Evolutionary conservation across 2,888 invertebrate species (phyloP), one percentile per base, ranked within the genome.

Genomic region (Ephialtes manifestator): DNA sequence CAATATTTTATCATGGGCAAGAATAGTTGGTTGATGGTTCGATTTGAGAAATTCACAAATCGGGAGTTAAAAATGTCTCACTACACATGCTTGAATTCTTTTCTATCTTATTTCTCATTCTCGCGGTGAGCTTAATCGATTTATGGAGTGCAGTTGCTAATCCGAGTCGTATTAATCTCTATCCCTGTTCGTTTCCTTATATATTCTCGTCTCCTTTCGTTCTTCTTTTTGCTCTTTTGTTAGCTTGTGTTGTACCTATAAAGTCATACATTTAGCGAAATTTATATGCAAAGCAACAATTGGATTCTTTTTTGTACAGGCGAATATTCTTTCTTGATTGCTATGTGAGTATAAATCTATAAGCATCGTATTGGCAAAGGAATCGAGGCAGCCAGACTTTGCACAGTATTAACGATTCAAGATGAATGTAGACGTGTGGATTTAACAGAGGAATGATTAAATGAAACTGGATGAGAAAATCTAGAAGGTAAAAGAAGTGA

Each of bases 251-350:
- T n/a, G n/a, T n/a, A 77, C 53, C 31, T 51, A 39, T 39, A 43
- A 53, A 67, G 31, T 80, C 48, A 18, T 71, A 39, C 55, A 74
- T 72, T 70, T 68, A 77, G 71, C 31, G 28, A 63, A 60, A 81
- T 82, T 79, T 81, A 76, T 75, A 84, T 75, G 75, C 67, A 71
- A 78, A 48, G 35, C 46, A 75, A 83, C 81, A 70, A 79, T 82
- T 15, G 55, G 39, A n/a, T 67, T 13, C 74, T 74, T 68, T 70
- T 43, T 20, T 60, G 7, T 20, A 15, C 18, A 35, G 24, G 43
- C 20, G 35, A 48, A 55, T 31, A 55, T 24, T 75, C 15, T 20
- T 55, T n/a, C 60, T 58, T 51, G 72, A 79, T 46, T 51, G 20
- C 46, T 18, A 18, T 53, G 43, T 46, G 39, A 60, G 60, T 35